Evolutionary conservation across 2,113 vertebrate genomes (phyloP), one percentile per base, ranked within the genome.

Genomic region (Callocephalon fimbriatum): DNA sequence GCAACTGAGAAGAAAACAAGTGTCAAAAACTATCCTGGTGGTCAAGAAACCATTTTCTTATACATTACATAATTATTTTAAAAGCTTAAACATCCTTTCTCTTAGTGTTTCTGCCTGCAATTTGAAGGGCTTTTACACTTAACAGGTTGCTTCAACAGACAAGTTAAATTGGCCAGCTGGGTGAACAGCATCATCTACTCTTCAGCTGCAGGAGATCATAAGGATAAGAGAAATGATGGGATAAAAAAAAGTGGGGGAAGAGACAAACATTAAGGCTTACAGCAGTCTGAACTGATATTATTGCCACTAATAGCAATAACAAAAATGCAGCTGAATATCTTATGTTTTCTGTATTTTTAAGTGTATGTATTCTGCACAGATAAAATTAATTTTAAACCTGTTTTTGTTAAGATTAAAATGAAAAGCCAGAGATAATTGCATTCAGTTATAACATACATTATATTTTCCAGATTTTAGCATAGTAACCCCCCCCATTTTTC

Each of bases 211-310:
- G 37, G 25, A 93, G 38, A 66, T 59, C 42, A 9, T 16, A 54
- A 50, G 21, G 40, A 10, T 48, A 42, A 73, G 37, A 62, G 9
- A 90, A 85, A 88, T 9, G 4, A 86, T 21, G 15, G 31, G 71
- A 42, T 71, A 63, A 79, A 91, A 79, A 91, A 76, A 81, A 61
- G 8, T 1, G 1, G 5, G 4, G 17, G 20, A 63, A 37, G 37
- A 75, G 42, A 50, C 0, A 0, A 88, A 75, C 15, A 20, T 23
- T 25, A 44, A 50, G 78, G 20, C 56, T 63, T 6, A 1, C 0
- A 0, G 35, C 26, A 7, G 51, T 90, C 71, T 26, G 37, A 16
- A 56, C 42, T 40, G 10, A 17, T 31, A 51, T 21, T 65, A 38
- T 5, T 80, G 67, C n/a, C 40, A 58, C 40, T 47, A 83, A 65